Percentiles rank a stretch among this genome's conserved stretches.
Evolutionary conservation across 2,888 invertebrate species (phyloP).

Genomic region (Acrobasis repandana): DNA sequence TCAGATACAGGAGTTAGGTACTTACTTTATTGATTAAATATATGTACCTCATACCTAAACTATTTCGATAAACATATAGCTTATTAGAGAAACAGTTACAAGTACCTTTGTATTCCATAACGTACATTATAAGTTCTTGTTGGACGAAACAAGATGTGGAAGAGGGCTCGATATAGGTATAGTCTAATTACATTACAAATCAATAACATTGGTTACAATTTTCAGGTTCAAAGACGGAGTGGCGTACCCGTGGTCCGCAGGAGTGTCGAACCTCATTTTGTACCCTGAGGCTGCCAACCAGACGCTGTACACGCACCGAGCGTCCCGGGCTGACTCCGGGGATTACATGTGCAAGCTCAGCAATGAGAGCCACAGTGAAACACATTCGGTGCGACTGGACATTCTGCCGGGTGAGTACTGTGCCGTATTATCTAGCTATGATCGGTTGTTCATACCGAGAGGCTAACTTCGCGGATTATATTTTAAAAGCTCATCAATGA

Average conservation of each 20-base stretch:
- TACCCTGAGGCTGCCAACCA: constrained; percentile 91
- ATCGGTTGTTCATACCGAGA: no score
- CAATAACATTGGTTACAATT: constrained; percentile 17
- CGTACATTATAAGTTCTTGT: no score
- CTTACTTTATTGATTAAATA: constrained; percentile 5
- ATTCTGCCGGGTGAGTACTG: constrained; percentile 85
- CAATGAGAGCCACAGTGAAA: constrained; percentile 86
- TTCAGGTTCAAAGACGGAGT: constrained; percentile 89
- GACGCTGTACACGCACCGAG: constrained; percentile 87
- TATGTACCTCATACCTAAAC: no score
- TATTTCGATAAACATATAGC: no score
- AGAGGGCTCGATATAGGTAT: no score
- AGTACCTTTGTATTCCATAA: no score
- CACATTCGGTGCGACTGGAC: constrained; percentile 85
- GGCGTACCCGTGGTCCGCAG: constrained; percentile 89
- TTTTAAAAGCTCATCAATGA: no score
- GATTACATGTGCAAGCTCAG: constrained; percentile 88
- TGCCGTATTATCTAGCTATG: no score
- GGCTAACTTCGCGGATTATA: no score
- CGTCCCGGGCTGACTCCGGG: constrained; percentile 86
- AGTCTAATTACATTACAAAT: neutral
- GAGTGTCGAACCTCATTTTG: constrained; percentile 87
- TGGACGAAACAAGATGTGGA: no score
- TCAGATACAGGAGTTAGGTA: constrained; percentile 6
- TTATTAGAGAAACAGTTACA: no score